Evolutionary conservation across 2,113 vertebrate genomes (phyloP), one percentile per base, ranked within the genome.

Genomic region (Carassius carassius): DNA sequence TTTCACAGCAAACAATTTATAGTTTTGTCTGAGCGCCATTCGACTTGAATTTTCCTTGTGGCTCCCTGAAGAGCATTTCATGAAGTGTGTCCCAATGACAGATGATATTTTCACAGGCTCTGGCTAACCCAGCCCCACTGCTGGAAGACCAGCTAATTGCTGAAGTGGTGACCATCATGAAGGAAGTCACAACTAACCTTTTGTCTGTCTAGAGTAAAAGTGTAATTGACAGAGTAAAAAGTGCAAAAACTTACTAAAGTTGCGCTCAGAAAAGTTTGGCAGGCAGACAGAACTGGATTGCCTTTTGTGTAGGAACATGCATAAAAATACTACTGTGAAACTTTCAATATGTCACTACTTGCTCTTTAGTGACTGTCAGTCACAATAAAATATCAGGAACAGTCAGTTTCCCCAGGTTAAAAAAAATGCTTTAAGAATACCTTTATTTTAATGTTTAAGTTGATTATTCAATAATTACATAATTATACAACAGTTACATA

Each of bases 41-140:
- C 91, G 86, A 91, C 89, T 91, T 32, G 90, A 93, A 91, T 89
- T 86, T 91, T 93, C 90, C 88, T 84, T 78, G 87, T 76, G 83
- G 72, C 51, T 92, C 91, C 92, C 92, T 51, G 81, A 93, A 89
- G 90, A 89, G 90, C 87, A 89, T 90, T 93, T 92, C 91, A 92
- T 91, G 91, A 89, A 89, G 91, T 91, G 91, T 92, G 89, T 91
- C 90, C 89, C 93, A 90, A 92, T 93, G 93, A 94, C 91, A 93
- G 91, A 94, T 93, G 93, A 89, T 88, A 92, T 91, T 93, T 94
- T 91, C 91, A 84, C 89, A 90, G 82, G 90, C 89, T 89, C 89
- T 88, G 90, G 85, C 78, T 86, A 90, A 89, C 63, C 90, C 23
- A 82, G 92, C 91, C 91, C 90, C 89, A 70, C 88, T 86, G 88